phyloP scores from a whole-genome alignment of 1,140 invertebrate genomes.

The Megalonaias nervosa region DNA sequence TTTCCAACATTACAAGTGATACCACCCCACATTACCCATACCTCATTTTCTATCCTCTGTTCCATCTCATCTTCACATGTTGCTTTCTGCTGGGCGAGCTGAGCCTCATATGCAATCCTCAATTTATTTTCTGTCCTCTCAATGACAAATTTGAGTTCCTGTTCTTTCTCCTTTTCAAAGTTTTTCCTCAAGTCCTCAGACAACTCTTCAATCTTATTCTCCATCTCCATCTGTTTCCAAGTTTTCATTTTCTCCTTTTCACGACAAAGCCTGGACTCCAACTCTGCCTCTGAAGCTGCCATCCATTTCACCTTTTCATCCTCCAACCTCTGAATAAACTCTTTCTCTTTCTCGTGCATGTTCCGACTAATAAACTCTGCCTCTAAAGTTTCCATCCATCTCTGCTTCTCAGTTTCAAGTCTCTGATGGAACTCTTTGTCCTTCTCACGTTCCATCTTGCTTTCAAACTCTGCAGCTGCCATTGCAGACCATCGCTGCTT shows the following conservation, averaged over 20 bases:
- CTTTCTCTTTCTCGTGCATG: conserved; percentile 14
- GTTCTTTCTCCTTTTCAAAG: too few species aligned
- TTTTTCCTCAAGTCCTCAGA: background rate
- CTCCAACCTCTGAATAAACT: conserved; percentile 20
- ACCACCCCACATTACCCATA: too few species aligned
- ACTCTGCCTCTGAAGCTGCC: conserved; percentile 21
- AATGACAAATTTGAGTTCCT: too few species aligned
- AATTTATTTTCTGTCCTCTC: too few species aligned
- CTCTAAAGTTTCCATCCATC: conserved; percentile 31
- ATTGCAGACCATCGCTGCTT: too few species aligned
- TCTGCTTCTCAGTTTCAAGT: conserved; percentile 21
- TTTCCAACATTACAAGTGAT: too few species aligned
- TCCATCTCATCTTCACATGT: too few species aligned
- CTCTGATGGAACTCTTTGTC: conserved; percentile 23
- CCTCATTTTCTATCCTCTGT: too few species aligned
- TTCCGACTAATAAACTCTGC: conserved; percentile 8
- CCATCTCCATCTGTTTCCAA: background rate
- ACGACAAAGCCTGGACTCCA: conserved; percentile 10
- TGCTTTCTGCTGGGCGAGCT: too few species aligned
- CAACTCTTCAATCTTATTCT: background rate
- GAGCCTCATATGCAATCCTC: too few species aligned
- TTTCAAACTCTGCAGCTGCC: background rate
- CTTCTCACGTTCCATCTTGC: conserved; percentile 23
- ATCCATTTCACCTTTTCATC: conserved; percentile 28
- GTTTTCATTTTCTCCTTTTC: conserved; percentile 25